Evolutionary conservation across 2,888 invertebrate species (phyloP).

Genomic region (Griposia aprilina): DNA sequence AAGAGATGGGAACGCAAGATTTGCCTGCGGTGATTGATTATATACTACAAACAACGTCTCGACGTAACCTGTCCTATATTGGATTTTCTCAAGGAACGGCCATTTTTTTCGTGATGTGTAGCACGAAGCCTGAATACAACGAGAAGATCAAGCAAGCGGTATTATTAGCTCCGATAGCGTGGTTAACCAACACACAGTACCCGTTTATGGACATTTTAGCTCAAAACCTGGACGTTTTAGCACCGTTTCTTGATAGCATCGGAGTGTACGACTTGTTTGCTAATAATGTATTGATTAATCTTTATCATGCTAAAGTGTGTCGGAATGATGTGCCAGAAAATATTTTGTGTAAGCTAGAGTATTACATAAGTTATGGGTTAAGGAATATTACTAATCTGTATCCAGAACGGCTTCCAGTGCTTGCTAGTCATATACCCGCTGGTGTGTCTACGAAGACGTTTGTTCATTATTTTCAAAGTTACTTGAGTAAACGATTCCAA

Average conservation of each 20-base stretch:
- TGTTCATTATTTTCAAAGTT: conserved; percentile 83
- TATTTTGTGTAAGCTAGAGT: conserved; percentile 80
- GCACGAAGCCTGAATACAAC: conserved; percentile 81
- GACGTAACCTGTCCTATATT: conserved; percentile 79
- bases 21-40: conserved; percentile 83
- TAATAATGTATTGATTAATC: conserved; percentile 71
- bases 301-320: conserved; percentile 79
- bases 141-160: conserved; percentile 82
- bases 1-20: conserved; percentile 85
- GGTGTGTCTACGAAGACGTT: conserved; percentile 82
- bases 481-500: conserved; percentile 79
- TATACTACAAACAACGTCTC: conserved; percentile 74
- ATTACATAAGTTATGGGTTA: conserved; percentile 79
- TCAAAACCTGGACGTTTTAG: conserved; percentile 70
- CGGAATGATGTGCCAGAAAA: conserved; percentile 70
- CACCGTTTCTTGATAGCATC: conserved; percentile 69
- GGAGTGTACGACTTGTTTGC: conserved; percentile 81
- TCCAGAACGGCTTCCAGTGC: conserved; percentile 75
- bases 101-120: conserved; percentile 83
- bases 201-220: conserved; percentile 78
- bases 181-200: conserved; percentile 75
- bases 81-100: conserved; percentile 87
- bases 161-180: conserved; percentile 83
- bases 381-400: conserved; percentile 77
- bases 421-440: conserved; percentile 83